Evolutionary conservation across 2,888 invertebrate species (phyloP).

Genomic region (Caenorhabditis virilis): DNA sequence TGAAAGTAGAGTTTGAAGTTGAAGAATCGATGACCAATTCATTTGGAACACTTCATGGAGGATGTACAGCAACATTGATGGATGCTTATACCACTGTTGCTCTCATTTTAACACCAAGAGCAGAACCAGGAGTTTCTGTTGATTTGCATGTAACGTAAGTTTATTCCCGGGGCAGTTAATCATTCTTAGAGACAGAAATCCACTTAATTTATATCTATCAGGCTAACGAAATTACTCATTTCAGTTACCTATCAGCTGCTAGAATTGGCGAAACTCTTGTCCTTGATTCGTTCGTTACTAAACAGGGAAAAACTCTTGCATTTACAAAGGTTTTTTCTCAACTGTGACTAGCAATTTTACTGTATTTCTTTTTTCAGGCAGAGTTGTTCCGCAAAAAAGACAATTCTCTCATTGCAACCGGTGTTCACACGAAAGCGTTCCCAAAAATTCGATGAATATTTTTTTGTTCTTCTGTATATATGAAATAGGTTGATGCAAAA

Average conservation of each 20-base stretch:
- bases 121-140: conserved; percentile 80
- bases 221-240: conserved; percentile 65
- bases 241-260: conserved; percentile 81
- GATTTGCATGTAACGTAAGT: conserved; percentile 82
- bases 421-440: conserved; percentile 80
- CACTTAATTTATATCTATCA: too few species aligned
- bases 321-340: conserved; percentile 39
- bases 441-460: conserved; percentile 10
- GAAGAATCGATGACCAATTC: conserved; percentile 54
- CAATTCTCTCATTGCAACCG: conserved; percentile 80
- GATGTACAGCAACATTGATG: conserved; percentile 60
- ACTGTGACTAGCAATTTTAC: neutral
- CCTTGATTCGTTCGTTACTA: conserved; percentile 80
- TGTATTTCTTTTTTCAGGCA: conserved; percentile 75
- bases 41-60: conserved; percentile 60
- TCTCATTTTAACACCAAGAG: conserved; percentile 68
- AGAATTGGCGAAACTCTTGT: conserved; percentile 80
- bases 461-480: too few species aligned
- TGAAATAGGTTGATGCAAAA: too few species aligned
- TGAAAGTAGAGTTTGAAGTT: conserved; percentile 61
- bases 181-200: too few species aligned
- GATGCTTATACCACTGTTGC: conserved; percentile 64
- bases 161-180: neutral
- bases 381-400: conserved; percentile 80
- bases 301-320: conserved; percentile 75